Evolutionary conservation across 2,888 invertebrate genomes (phyloP).

Genomic region (Lasioglossum leucozonium): DNA sequence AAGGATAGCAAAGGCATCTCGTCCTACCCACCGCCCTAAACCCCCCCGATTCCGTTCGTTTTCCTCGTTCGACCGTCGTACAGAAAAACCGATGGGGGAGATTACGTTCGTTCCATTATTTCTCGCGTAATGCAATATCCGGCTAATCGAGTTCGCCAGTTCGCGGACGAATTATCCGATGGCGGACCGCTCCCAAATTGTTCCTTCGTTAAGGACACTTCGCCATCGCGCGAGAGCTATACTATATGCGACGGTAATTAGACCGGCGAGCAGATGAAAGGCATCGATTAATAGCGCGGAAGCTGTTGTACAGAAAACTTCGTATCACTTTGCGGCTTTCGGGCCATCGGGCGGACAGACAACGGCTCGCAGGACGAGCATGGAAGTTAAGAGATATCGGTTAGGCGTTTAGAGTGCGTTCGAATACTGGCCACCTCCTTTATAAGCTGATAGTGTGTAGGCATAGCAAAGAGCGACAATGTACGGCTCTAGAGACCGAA

Average conservation of each 20-base stretch:
- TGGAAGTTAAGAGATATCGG: neutral
- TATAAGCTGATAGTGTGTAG: neutral
- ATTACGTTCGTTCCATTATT: conserved; percentile 66
- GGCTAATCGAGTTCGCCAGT: conserved; percentile 66
- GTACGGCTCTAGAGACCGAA: no score
- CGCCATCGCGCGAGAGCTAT: conserved; percentile 36
- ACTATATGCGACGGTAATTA: conserved; percentile 57
- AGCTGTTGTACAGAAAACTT: conserved; percentile 36
- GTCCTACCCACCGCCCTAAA: neutral
- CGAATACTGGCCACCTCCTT: neutral
- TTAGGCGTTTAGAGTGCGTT: neutral
- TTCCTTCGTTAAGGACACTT: conserved; percentile 59
- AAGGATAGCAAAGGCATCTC: conserved; percentile 57
- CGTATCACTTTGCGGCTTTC: conserved; percentile 2
- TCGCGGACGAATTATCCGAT: conserved; percentile 66
- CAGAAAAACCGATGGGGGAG: conserved; percentile 48
- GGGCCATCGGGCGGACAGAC: no score
- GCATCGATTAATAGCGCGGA: conserved; percentile 43
- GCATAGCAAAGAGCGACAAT: no score
- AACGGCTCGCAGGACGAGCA: neutral
- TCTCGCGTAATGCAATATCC: conserved; percentile 66
- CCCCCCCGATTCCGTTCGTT: conserved; percentile 25
- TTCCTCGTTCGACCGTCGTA: conserved; percentile 5
- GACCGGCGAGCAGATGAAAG: conserved; percentile 38
- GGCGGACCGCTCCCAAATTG: conserved; percentile 59